phyloP scores from a whole-genome alignment of 2,113 vertebrate genomes.

The Ursus arctos region DNA sequence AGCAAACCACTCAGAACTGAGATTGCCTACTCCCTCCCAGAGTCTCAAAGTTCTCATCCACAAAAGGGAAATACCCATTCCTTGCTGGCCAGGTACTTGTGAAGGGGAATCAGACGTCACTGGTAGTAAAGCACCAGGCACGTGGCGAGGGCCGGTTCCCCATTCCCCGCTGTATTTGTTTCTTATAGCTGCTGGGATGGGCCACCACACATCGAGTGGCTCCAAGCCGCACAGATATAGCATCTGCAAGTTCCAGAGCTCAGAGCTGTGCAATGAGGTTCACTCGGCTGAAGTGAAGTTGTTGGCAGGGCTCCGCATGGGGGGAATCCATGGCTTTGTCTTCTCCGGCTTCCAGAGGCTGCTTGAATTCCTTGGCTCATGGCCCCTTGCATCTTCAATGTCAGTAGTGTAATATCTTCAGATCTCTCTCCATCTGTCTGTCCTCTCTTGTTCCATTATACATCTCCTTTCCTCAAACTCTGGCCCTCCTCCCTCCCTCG shows the following conservation, averaged over 20 bases:
- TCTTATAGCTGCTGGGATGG: neutral
- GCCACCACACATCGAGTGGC: neutral
- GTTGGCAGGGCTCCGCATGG: neutral
- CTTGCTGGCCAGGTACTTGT: no score
- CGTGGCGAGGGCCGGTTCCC: rapidly evolving
- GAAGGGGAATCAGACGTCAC: neutral
- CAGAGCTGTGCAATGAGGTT: neutral
- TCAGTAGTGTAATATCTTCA: neutral
- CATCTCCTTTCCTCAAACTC: neutral
- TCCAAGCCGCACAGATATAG: neutral
- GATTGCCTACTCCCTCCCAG: neutral
- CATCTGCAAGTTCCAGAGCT: neutral
- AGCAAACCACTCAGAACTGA: neutral
- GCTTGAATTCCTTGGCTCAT: neutral
- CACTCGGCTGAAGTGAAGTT: neutral
- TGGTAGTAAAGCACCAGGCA: neutral
- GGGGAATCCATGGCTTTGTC: neutral
- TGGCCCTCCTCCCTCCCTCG: neutral
- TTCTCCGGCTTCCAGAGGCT: neutral
- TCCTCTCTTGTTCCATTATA: neutral
- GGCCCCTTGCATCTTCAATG: neutral
- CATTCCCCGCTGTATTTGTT: neutral
- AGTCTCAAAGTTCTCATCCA: neutral
- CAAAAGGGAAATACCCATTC: neutral
- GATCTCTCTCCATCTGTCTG: neutral